These are phyloP conservation scores for Harpalus rubripes DNA, from an alignment of 2,888 invertebrate species.

Conservation along the genomic window DNA sequence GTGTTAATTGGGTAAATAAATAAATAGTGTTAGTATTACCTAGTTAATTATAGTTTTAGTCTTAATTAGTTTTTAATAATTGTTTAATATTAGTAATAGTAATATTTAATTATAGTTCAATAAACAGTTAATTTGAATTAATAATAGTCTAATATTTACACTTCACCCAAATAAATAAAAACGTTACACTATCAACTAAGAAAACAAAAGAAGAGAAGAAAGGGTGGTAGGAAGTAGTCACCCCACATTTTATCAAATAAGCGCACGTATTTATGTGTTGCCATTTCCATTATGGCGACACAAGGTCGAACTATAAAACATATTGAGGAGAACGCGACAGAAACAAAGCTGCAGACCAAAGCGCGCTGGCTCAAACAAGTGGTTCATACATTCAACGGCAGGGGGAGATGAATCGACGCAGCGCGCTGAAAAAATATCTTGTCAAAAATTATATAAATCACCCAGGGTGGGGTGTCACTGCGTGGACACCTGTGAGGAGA, in stretches of 20 bases:
- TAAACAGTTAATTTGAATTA: too few species aligned
- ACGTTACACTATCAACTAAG: conserved; percentile 37
- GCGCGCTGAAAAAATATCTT: conserved; percentile 46
- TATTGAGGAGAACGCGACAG: conserved; percentile 51
- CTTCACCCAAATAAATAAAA: too few species aligned
- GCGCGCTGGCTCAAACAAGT: conserved; percentile 49
- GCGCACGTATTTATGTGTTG: conserved; percentile 47
- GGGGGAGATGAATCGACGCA: conserved; percentile 17
- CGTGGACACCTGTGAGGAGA: conserved; percentile 50
- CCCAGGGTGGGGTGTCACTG: conserved; percentile 38
- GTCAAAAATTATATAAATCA: conserved; percentile 58
- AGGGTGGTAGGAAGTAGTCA: not conserved
- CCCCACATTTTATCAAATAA: conserved; percentile 36
- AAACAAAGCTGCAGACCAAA: conserved; percentile 35
- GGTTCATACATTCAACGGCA: conserved; percentile 43
- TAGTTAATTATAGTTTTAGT: too few species aligned
- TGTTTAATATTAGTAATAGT: too few species aligned
- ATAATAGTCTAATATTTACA: too few species aligned
- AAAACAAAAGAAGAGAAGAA: not conserved
- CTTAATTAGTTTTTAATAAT: too few species aligned
- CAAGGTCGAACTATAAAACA: conserved; percentile 54
- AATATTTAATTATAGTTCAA: too few species aligned
- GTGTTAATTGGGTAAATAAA: too few species aligned
- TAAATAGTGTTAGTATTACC: too few species aligned
- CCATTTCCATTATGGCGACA: conserved; percentile 51